These are phyloP conservation scores for Leptinotarsa haldemani DNA, from an alignment of 2,888 invertebrate species.

Conservation along the genomic window DNA sequence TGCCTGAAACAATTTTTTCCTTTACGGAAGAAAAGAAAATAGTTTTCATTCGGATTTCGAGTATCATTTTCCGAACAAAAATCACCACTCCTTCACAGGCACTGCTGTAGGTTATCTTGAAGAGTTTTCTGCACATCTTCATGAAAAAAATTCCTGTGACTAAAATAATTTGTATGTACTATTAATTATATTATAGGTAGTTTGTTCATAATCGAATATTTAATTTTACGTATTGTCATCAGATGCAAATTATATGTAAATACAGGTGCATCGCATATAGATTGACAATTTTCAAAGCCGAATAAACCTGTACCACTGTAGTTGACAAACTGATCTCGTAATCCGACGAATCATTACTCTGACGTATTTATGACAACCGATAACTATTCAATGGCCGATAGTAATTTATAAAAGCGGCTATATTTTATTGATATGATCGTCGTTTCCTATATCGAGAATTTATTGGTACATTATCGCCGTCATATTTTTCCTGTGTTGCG, in stretches of 20 bases:
- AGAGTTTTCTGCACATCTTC: too few relatives aligned
- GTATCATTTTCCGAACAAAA: too few relatives aligned
- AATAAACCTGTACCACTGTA: conserved; percentile 33
- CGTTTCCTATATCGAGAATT: conserved; percentile 32
- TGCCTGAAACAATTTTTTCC: too few relatives aligned
- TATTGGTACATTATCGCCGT: conserved; percentile 36
- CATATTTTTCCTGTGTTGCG: conserved; percentile 37
- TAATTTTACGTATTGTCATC: background rate
- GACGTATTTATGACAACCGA: conserved; percentile 49
- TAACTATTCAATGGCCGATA: conserved; percentile 41
- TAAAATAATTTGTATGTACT: too few relatives aligned
- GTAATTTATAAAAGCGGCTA: conserved; percentile 27
- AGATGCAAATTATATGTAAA: background rate
- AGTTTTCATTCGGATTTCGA: too few relatives aligned
- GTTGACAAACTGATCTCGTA: conserved; percentile 49
- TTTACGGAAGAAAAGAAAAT: too few relatives aligned
- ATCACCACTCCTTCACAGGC: too few relatives aligned
- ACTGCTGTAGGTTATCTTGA: too few relatives aligned
- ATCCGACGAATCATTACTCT: conserved; percentile 46
- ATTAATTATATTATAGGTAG: too few relatives aligned
- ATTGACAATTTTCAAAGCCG: conserved; percentile 20
- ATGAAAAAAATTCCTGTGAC: too few relatives aligned
- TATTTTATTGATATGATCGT: conserved; percentile 30
- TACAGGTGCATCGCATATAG: conserved; percentile 3
- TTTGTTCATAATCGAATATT: background rate